Percentiles rank a stretch among this genome's conserved stretches.
Evolutionary conservation across 1,140 invertebrate species (phyloP).

Genomic region (Drosophila nigromelanica): DNA sequence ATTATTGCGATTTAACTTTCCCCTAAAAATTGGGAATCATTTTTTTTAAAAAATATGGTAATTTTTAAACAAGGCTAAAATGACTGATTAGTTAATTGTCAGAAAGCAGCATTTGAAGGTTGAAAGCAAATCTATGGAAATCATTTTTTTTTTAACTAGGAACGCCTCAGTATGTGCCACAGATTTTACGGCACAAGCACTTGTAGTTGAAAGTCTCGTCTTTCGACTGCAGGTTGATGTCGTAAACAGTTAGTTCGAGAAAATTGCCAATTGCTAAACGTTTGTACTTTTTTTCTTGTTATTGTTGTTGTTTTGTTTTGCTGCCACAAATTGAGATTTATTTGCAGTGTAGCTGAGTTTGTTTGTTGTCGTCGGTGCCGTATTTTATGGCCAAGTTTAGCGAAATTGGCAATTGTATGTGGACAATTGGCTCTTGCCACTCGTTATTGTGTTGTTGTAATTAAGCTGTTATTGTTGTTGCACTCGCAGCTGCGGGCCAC

Average conservation of each 20-base stretch:
- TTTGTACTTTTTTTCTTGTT: slow-evolving; percentile 36
- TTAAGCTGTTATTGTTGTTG: slow-evolving; percentile 65
- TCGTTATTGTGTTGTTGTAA: slow-evolving; percentile 72
- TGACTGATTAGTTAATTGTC: neutral
- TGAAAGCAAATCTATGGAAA: neutral
- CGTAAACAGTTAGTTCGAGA: slow-evolving; percentile 67
- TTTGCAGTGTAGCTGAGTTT: slow-evolving; percentile 48
- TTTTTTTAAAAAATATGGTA: neutral
- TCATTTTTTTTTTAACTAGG: too few species aligned
- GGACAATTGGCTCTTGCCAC: slow-evolving; percentile 64
- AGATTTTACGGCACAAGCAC: neutral
- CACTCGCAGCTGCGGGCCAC: slow-evolving; percentile 42
- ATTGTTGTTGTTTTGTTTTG: slow-evolving; percentile 3
- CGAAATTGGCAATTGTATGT: slow-evolving; percentile 74
- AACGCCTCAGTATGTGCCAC: neutral
- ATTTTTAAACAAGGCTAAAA: neutral
- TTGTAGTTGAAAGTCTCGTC: slow-evolving; percentile 1
- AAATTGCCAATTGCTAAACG: slow-evolving; percentile 72
- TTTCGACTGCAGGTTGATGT: slow-evolving; percentile 27
- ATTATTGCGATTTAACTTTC: too few species aligned
- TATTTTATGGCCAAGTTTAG: slow-evolving; percentile 72
- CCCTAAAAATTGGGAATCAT: too few species aligned
- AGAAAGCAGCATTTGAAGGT: neutral
- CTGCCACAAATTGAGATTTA: slow-evolving; percentile 76
- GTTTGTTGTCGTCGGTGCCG: slow-evolving; percentile 28